Percentiles rank a stretch among this genome's conserved stretches.
Conservation (phyloP, 2,888 invertebrate species). For the Sclerodermus sp. region DNA sequence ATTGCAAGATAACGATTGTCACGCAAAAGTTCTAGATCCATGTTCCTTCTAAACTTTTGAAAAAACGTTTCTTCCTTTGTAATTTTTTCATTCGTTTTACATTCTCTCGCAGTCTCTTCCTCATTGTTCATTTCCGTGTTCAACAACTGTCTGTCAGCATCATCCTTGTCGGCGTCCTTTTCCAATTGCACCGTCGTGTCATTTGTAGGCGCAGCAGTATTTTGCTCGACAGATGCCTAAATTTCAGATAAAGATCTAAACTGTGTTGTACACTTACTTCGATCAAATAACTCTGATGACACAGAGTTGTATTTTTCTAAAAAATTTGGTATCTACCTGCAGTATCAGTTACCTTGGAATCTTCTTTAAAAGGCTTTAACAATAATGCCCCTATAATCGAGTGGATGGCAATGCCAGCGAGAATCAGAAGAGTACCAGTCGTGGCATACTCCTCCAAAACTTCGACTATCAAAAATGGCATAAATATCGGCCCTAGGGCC, state of each 20-base stretch:
- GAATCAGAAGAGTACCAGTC: slow-evolving; percentile 58
- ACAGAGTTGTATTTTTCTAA: too few relatives aligned
- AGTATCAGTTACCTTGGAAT: not conserved
- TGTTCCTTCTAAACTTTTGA: slow-evolving; percentile 13
- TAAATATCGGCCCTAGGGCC: slow-evolving; percentile 58
- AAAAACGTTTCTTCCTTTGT: slow-evolving; percentile 4
- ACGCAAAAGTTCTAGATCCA: slow-evolving; percentile 30
- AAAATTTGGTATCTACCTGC: not conserved
- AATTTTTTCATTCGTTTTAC: not conserved
- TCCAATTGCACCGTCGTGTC: too few relatives aligned
- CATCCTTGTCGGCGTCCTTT: too few relatives aligned
- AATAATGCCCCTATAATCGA: slow-evolving; percentile 58
- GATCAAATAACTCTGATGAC: too few relatives aligned
- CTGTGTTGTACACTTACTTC: too few relatives aligned
- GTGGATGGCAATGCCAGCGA: slow-evolving; percentile 59
- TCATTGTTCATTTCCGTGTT: too few relatives aligned
- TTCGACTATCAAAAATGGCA: slow-evolving; percentile 58
- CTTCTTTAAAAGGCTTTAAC: slow-evolving; percentile 55
- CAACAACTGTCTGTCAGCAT: too few relatives aligned
- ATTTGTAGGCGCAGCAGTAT: too few relatives aligned
- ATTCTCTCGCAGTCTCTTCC: too few relatives aligned
- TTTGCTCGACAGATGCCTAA: too few relatives aligned
- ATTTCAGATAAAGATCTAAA: too few relatives aligned
- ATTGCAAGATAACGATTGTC: slow-evolving; percentile 27
- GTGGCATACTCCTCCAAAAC: slow-evolving; percentile 53